Conservation (phyloP, 2,113 vertebrate species). For the Enhydra lutris region DNA sequence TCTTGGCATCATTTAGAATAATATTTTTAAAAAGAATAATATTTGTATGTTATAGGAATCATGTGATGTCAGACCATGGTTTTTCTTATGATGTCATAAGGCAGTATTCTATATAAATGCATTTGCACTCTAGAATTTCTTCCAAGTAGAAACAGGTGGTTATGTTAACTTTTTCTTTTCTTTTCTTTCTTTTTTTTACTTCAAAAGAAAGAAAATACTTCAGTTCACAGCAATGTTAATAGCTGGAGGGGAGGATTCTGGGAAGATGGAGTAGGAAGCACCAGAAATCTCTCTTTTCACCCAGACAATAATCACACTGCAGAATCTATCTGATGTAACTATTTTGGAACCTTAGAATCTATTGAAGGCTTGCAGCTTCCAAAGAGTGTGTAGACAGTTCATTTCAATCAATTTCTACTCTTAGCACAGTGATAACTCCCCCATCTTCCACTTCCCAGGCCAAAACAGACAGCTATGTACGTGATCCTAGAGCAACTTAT, state of each 20-base stretch:
- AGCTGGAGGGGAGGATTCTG: background rate
- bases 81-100: constrained; percentile 60
- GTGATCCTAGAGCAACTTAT: background rate
- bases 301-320: background rate
- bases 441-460: background rate
- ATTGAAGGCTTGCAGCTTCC: background rate
- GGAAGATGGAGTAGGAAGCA: background rate
- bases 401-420: background rate
- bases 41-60: constrained; percentile 51
- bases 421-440: background rate
- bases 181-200: background rate
- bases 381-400: background rate
- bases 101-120: constrained; percentile 45
- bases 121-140: constrained; percentile 43
- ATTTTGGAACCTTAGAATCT: background rate
- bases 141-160: constrained; percentile 65
- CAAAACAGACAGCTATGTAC: background rate
- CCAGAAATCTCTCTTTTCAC: background rate
- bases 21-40: constrained; percentile 61
- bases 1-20: constrained; percentile 53
- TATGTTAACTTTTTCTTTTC: background rate
- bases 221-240: constrained; percentile 16
- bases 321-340: background rate
- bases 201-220: constrained; percentile 49
- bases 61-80: constrained; percentile 37